Base-by-base conservation (phyloP, 92 coral and sea anemone genomes). In the Plumapathes pennacea region DNA sequence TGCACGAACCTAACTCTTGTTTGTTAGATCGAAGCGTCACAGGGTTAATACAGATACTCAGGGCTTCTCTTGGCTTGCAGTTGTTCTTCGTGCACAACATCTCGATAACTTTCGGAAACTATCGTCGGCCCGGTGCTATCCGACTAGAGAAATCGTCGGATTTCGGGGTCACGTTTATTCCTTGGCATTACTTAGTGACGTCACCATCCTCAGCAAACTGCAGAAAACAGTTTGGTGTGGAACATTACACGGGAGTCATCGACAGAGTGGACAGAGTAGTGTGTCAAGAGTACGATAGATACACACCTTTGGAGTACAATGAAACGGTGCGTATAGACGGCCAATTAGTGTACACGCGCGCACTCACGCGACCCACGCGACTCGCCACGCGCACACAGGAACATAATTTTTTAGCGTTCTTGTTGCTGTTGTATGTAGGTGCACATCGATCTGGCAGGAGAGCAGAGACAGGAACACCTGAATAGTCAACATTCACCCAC, bases 111-210 rank as follows among this genome's bases (percentile, higher is more conserved):
- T 82, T 90, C 37, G 97, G 97, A 10, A 84, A 82, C 57, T 89
- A 90, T 12, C 72, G 80, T 34, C 88, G 97, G 30, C 97, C 97
- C 20, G 88, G 80, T 30, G 72, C 60, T 18, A 75, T 86, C 13
- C 67, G 61, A 43, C 62, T 90, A 30, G 60, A 70, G 36, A 82
- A 68, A 57, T 86, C 97, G 11, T 73, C 55, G 17, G 85, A 86
- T 52, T 69, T 29, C 54, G 97, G 95, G 12, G 66, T 40, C 32
- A 56, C 87, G 11, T 90, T 68, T 38, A 34, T 46, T 4, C 85
- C 90, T 31, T 90, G 95, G 83, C 92, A 90, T 62, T 90, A 72
- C 69, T 51, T 90, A 36, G 97, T 90, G 19, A 46, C 90, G 11
- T 26, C 50, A 14, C 96, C 88, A 4, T 87, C 64, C 18, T 26